Evolutionary conservation across 2,888 invertebrate genomes (phyloP).

Genomic region (Chrysopilus asiliformis): DNA sequence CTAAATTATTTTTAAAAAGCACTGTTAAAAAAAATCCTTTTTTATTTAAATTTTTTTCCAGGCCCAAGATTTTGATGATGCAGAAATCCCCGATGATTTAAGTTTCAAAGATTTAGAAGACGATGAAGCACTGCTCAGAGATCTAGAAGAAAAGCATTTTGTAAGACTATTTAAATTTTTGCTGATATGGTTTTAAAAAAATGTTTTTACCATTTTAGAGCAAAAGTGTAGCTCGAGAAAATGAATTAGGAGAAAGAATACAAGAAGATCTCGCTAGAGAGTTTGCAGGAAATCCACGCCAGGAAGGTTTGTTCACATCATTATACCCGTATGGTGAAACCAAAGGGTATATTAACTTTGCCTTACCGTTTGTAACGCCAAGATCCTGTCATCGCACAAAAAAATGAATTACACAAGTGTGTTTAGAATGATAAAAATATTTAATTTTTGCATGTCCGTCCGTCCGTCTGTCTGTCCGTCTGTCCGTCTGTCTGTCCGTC

Average conservation of each 20-base stretch:
- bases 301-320: no score
- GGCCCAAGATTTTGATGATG: constrained; percentile 4
- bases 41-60: background rate
- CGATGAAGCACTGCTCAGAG: constrained; percentile 13
- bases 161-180: constrained; percentile 2
- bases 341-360: no score
- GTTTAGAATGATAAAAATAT: no score
- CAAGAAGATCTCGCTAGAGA: constrained; percentile 21
- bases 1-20: constrained; percentile 3
- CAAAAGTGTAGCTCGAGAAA: constrained; percentile 30
- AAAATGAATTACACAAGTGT: no score
- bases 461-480: no score
- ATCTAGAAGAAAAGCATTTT: background rate
- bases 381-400: no score
- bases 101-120: constrained; percentile 15
- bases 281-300: constrained; percentile 16
- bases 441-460: no score
- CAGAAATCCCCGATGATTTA: constrained; percentile 14
- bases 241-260: constrained; percentile 27
- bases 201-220: constrained; percentile 20
- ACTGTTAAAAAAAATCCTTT: constrained; percentile 1
- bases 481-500: no score
- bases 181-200: background rate
- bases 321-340: no score
- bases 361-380: no score